Evolutionary conservation across 2,797 vertebrate species (phyloP).

Genomic region (Streptopelia turtur): DNA sequence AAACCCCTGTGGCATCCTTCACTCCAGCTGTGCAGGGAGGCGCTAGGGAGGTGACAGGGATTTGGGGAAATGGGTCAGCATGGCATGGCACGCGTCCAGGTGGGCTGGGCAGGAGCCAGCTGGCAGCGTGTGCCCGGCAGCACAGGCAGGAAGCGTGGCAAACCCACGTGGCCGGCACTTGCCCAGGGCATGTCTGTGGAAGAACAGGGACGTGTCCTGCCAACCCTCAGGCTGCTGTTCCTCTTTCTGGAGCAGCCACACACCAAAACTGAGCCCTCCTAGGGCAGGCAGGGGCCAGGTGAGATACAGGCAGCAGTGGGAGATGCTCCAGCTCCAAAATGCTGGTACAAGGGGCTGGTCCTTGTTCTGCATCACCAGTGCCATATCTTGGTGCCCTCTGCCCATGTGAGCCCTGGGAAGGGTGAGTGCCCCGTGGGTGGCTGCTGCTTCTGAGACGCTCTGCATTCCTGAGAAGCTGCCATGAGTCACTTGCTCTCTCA

Average conservation of each 20-base stretch:
- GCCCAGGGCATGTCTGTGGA: not conserved
- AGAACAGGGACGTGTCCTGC: not conserved
- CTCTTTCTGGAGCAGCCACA: not conserved
- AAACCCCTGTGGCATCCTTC: not conserved
- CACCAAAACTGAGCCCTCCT: not conserved
- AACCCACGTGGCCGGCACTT: accelerated
- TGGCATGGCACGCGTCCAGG: not conserved
- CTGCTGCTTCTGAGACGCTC: not conserved
- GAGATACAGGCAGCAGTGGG: accelerated
- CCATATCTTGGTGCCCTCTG: not conserved
- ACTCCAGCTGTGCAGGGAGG: not conserved
- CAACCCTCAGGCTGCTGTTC: accelerated
- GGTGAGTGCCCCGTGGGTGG: not conserved
- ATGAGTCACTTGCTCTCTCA: not conserved
- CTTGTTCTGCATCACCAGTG: accelerated
- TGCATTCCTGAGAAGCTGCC: not conserved
- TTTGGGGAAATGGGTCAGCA: not conserved
- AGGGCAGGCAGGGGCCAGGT: not conserved
- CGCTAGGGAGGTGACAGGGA: not conserved
- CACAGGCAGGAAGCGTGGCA: not conserved
- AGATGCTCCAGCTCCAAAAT: not conserved
- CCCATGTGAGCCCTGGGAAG: not conserved
- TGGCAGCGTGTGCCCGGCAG: accelerated
- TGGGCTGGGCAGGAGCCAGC: not conserved
- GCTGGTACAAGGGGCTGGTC: not conserved